Evolutionary conservation across 37 sponge, comb jelly and placozoan species (phyloP).

Genomic region (Geodia barretti): DNA sequence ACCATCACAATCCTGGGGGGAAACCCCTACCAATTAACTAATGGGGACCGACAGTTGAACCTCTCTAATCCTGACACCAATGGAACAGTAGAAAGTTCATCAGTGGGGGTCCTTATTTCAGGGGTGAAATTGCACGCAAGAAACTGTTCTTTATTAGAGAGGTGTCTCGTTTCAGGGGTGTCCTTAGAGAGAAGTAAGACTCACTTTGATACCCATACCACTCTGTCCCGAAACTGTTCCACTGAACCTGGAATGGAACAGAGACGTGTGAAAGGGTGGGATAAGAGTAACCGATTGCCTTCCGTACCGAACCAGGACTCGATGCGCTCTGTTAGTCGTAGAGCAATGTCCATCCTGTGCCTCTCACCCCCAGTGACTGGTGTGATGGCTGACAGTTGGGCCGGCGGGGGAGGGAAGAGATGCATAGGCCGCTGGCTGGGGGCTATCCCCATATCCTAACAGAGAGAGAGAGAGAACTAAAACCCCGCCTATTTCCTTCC

Average conservation of each 20-base stretch:
- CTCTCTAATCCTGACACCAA: too few species aligned
- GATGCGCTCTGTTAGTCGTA: background rate
- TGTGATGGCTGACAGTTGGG: background rate
- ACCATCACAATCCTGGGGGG: constrained; percentile 32
- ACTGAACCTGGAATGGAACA: constrained; percentile 16
- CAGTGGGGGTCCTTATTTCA: background rate
- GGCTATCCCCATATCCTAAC: background rate
- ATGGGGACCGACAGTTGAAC: too few species aligned
- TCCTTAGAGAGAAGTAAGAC: background rate
- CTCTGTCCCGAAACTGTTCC: constrained; percentile 22
- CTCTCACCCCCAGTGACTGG: background rate
- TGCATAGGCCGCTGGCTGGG: background rate
- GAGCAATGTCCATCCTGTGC: background rate
- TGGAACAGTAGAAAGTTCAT: background rate
- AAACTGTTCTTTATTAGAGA: background rate
- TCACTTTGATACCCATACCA: constrained; percentile 16
- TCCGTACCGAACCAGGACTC: constrained; percentile 42
- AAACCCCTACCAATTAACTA: background rate
- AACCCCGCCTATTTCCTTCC: background rate
- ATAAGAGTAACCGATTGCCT: background rate
- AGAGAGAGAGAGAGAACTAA: background rate
- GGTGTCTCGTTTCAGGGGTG: background rate
- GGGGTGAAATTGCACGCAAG: background rate
- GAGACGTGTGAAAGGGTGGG: background rate
- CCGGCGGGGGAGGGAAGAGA: background rate